phyloP scores from a whole-genome alignment of 2,113 vertebrate species.

The Xiphorhynchus elegans region DNA sequence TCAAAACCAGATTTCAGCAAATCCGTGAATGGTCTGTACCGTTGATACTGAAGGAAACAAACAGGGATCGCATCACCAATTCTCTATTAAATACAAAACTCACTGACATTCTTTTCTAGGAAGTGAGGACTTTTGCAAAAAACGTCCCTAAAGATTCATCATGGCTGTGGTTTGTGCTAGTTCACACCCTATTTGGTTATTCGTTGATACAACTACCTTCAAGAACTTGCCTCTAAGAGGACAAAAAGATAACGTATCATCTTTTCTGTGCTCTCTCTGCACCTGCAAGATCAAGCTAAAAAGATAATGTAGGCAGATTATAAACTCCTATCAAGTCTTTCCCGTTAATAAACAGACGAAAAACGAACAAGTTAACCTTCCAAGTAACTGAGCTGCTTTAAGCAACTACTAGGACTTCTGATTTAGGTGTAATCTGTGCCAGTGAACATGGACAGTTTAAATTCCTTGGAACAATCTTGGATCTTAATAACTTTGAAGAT shows the following conservation, averaged over 20 bases:
- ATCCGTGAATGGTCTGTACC: background rate
- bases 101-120: background rate
- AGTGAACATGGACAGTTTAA: background rate
- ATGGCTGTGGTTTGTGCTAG: background rate
- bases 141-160: background rate
- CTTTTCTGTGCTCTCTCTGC: background rate
- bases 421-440: background rate
- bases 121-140: background rate
- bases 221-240: background rate
- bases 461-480: background rate
- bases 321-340: background rate
- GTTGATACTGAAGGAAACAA: background rate
- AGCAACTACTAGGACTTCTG: background rate
- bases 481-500: background rate
- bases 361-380: background rate
- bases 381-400: background rate
- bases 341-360: background rate
- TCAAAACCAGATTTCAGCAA: background rate
- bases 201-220: background rate
- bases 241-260: background rate
- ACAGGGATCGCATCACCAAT: background rate
- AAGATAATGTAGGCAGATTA: background rate
- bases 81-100: background rate
- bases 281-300: background rate
- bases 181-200: fast-evolving